Evolutionary conservation across 2,888 invertebrate genomes (phyloP).

Genomic region (Yponomeuta evonymella): DNA sequence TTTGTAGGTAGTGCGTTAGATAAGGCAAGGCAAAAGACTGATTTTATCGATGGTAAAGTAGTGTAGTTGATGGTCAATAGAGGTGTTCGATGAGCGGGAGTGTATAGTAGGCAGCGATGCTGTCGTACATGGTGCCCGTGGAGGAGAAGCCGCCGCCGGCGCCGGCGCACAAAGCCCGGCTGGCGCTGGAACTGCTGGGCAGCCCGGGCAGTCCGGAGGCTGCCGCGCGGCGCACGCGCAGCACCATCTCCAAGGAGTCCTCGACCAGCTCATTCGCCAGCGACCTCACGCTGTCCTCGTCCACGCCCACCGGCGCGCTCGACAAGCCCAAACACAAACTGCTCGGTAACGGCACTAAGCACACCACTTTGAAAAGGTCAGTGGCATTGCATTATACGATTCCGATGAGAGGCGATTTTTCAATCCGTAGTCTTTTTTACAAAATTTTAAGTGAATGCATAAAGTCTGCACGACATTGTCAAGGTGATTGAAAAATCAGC

Average conservation of each 20-base stretch:
- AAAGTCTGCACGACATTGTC: no score
- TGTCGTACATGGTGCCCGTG: slow-evolving; percentile 87
- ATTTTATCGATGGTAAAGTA: slow-evolving; percentile 9
- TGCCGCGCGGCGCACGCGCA: slow-evolving; percentile 41
- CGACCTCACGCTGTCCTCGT: slow-evolving; percentile 79
- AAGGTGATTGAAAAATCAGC: no score
- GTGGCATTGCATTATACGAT: slow-evolving; percentile 23
- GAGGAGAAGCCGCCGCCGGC: slow-evolving; percentile 87
- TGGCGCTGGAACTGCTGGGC: slow-evolving; percentile 55
- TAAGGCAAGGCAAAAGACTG: slow-evolving; percentile 12
- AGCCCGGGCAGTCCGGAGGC: slow-evolving; percentile 59
- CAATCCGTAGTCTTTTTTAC: no score
- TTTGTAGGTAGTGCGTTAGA: slow-evolving; percentile 12
- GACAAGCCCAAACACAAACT: slow-evolving; percentile 82
- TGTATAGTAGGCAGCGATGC: slow-evolving; percentile 59
- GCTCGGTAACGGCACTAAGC: slow-evolving; percentile 82
- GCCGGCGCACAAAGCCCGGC: slow-evolving; percentile 72
- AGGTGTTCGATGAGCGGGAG: background rate
- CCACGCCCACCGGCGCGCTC: slow-evolving; percentile 77
- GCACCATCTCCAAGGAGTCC: slow-evolving; percentile 78
- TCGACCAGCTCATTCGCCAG: slow-evolving; percentile 82
- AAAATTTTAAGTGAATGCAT: no score
- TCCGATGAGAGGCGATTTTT: no score
- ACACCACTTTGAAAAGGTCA: slow-evolving; percentile 83
- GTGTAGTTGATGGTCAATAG: background rate